Percentiles rank a stretch among this genome's conserved stretches.
These are phyloP conservation scores for Chlorodrepanis virens DNA, from an alignment of 2,113 vertebrate species.

Conservation along the genomic window DNA sequence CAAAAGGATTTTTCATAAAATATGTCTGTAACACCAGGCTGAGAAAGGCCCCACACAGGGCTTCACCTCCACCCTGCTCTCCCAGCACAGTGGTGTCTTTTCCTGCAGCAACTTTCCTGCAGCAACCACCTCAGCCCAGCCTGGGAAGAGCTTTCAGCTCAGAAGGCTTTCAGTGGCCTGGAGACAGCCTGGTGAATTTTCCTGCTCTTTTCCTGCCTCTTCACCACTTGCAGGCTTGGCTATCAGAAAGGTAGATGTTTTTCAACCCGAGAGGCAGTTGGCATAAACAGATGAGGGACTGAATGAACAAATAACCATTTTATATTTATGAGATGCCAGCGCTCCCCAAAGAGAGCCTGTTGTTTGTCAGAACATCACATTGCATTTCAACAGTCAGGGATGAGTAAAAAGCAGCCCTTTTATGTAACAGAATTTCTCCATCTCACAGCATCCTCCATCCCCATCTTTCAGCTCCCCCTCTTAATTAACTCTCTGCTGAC, in stretches of 20 bases:
- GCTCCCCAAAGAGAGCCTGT: not conserved
- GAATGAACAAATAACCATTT: not conserved
- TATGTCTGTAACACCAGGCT: rapidly evolving
- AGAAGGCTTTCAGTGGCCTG: not conserved
- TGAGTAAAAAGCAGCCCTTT: not conserved
- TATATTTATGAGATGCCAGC: not conserved
- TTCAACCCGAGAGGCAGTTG: not conserved
- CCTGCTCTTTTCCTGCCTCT: not conserved
- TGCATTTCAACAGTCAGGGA: not conserved
- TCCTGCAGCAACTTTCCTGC: not conserved
- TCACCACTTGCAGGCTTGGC: not conserved
- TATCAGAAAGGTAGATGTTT: not conserved
- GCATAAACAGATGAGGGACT: not conserved
- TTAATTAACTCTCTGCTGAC: not conserved
- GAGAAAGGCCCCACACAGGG: not conserved
- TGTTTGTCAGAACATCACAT: not conserved
- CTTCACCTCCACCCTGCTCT: not conserved
- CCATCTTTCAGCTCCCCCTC: not conserved
- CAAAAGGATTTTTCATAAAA: too few species aligned
- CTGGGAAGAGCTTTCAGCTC: not conserved
- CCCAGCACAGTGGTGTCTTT: not conserved
- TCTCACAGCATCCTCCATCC: not conserved
- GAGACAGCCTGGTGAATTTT: not conserved
- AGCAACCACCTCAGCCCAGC: not conserved
- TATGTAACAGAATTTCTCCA: not conserved